Percentiles rank a stretch among this genome's conserved stretches.
phyloP scores from a whole-genome alignment of 2,888 invertebrate species.

The Dicycla oo region DNA sequence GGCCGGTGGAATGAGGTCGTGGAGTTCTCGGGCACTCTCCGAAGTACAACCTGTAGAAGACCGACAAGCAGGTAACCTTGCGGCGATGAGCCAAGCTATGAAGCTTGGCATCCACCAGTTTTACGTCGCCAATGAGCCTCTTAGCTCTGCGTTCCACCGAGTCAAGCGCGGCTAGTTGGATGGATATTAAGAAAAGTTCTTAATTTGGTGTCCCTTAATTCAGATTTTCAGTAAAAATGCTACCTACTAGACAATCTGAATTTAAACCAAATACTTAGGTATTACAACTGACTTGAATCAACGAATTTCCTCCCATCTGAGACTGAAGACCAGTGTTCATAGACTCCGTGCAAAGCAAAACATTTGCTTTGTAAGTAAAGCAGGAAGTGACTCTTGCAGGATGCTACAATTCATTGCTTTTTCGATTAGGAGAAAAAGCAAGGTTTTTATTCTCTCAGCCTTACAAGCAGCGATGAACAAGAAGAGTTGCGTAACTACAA shows the following conservation, averaged over 20 bases:
- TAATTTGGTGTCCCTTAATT: no score
- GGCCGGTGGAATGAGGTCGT: no score
- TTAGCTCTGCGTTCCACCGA: no score
- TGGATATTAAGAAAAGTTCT: not conserved
- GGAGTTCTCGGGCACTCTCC: no score
- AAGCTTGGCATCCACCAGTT: no score
- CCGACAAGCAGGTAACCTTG: no score
- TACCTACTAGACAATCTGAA: not conserved
- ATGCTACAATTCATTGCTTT: not conserved
- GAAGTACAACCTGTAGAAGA: no score
- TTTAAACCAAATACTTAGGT: not conserved
- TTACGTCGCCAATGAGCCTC: no score
- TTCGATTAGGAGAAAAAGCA: not conserved
- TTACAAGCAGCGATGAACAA: not conserved
- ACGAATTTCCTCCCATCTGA: not conserved
- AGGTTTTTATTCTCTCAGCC: not conserved
- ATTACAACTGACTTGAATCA: not conserved
- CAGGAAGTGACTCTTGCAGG: not conserved
- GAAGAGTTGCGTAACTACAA: not conserved
- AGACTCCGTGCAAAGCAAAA: not conserved
- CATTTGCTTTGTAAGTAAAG: not conserved
- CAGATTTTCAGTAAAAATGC: not conserved
- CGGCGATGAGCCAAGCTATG: no score
- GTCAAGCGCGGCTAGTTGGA: no score
- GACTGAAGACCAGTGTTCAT: not conserved